Conservation (phyloP, 2,113 vertebrate species). For the Nipponia nippon region DNA sequence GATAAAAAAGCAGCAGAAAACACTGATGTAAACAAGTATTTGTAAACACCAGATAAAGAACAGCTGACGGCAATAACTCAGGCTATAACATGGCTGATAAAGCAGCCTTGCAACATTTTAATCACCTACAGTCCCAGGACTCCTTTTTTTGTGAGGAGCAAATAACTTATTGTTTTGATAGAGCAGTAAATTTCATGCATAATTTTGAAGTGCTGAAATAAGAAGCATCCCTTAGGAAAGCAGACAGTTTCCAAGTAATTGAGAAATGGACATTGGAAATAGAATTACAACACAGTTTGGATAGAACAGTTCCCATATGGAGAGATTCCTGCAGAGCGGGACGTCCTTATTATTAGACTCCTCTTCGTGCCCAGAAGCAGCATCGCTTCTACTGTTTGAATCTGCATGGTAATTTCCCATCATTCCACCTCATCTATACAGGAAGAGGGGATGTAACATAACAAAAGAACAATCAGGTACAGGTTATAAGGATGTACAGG, state of each 20-base stretch:
- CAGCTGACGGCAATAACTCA: slow-evolving; percentile 19
- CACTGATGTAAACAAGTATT: background rate
- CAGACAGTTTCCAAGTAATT: background rate
- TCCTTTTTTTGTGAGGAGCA: background rate
- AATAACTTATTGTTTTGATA: slow-evolving; percentile 9
- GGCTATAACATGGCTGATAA: slow-evolving; percentile 19
- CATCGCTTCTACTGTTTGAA: background rate
- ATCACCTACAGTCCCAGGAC: background rate
- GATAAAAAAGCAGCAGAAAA: background rate
- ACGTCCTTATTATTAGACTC: background rate
- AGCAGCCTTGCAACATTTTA: background rate
- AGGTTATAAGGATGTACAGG: background rate
- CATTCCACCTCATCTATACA: no score
- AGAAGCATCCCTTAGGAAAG: slow-evolving; percentile 12
- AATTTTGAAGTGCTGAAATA: slow-evolving; percentile 3
- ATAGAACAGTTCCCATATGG: background rate
- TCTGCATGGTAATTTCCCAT: background rate
- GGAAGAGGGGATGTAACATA: background rate
- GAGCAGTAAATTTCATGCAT: background rate
- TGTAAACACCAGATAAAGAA: slow-evolving; percentile 10
- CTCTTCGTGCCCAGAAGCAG: background rate
- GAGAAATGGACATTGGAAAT: background rate
- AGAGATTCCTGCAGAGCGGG: background rate
- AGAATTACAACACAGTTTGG: background rate
- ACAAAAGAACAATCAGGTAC: background rate